Evolutionary conservation across 92 coral and sea anemone genomes (phyloP).

Genomic region (Palythoa caribaeorum): DNA sequence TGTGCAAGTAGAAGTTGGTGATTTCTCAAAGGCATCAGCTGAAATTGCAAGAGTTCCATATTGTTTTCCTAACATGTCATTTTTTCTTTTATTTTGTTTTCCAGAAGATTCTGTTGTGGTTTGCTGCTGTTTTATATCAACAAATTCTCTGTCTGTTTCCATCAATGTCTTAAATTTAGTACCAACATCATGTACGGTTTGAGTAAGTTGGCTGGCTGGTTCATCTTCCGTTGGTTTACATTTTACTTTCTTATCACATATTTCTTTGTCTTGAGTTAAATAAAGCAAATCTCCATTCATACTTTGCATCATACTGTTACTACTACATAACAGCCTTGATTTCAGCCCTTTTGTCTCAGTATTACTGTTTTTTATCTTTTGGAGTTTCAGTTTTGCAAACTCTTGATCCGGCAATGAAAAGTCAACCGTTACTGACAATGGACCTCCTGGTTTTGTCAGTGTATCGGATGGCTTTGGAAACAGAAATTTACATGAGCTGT

Average conservation of each 20-base stretch:
- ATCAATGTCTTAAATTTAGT: not conserved
- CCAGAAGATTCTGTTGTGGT: not conserved
- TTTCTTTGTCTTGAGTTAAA: not conserved
- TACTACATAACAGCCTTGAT: not conserved
- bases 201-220: not conserved
- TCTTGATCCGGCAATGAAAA: conserved; percentile 88
- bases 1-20: not conserved
- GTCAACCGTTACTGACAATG: conserved; percentile 66
- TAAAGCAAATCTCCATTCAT: not conserved
- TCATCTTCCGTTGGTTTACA: not conserved
- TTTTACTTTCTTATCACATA: not conserved
- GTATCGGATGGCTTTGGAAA: conserved; percentile 74
- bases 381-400: conserved; percentile 86
- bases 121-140: not conserved
- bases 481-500: conserved; percentile 7
- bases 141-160: not conserved
- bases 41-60: not conserved
- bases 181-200: not conserved
- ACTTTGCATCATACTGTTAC: too few relatives aligned
- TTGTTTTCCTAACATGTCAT: not conserved
- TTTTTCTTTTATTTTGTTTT: not conserved
- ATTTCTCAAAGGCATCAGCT: not conserved
- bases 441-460: conserved; percentile 69
- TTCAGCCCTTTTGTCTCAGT: not conserved
- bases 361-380: conserved; percentile 63